Conservation (phyloP, 1,140 invertebrate species). For the Drosophila cardini region DNA sequence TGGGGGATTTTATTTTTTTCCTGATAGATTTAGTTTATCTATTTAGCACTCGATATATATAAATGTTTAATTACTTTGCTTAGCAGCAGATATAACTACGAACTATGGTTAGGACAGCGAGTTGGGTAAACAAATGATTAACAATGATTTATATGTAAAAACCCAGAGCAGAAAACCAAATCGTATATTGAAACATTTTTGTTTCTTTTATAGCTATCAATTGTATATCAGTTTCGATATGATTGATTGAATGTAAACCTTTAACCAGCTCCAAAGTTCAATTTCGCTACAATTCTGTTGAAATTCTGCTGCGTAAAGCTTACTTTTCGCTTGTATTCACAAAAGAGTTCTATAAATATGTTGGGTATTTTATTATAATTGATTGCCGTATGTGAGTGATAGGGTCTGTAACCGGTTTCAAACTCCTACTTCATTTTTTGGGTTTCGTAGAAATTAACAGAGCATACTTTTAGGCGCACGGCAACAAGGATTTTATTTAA, state of each 20-base stretch:
- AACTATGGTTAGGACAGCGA: conserved; percentile 16
- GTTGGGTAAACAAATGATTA: conserved; percentile 27
- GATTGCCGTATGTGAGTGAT: no score
- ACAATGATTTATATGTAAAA: conserved; percentile 49
- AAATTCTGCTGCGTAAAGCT: neutral
- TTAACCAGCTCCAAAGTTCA: neutral
- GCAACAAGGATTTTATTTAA: no score
- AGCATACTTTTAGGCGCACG: no score
- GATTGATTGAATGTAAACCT: conserved; percentile 1
- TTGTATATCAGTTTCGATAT: conserved; percentile 4
- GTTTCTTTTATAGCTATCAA: neutral
- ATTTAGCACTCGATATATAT: conserved; percentile 27
- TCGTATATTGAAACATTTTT: conserved; percentile 7
- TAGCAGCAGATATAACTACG: no score
- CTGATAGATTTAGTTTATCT: conserved; percentile 20
- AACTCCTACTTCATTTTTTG: no score
- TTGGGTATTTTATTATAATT: no score
- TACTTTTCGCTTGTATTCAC: neutral
- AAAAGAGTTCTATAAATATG: no score
- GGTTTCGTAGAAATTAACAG: no score
- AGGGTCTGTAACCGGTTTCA: no score
- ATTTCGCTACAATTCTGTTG: neutral
- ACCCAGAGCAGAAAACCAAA: conserved; percentile 8
- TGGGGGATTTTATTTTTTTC: no score
- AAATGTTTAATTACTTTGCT: conserved; percentile 5